phyloP scores from a whole-genome alignment of 2,113 vertebrate species.

The Hiodon tergisus region DNA sequence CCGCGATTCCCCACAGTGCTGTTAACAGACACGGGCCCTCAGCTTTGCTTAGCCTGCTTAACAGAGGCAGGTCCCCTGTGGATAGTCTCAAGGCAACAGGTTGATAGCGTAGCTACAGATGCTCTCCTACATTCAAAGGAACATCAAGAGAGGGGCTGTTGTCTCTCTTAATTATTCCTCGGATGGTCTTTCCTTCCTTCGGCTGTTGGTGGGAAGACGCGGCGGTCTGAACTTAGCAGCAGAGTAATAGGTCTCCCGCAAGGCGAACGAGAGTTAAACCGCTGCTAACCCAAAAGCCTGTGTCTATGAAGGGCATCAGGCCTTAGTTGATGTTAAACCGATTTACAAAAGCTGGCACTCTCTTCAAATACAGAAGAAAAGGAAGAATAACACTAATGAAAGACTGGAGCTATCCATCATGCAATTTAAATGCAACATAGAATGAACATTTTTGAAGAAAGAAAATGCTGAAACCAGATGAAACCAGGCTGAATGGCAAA shows the following conservation, averaged over 20 bases:
- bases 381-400: background rate
- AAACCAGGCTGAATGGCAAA: too few relatives aligned
- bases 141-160: background rate
- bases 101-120: background rate
- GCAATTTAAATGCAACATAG: background rate
- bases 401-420: background rate
- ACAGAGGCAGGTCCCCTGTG: background rate
- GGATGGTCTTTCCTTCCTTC: background rate
- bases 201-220: background rate
- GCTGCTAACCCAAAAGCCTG: too few relatives aligned
- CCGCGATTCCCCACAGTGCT: background rate
- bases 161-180: background rate
- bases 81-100: background rate
- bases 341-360: background rate
- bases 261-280: background rate
- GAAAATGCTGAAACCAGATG: too few relatives aligned
- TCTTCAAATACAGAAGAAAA: background rate
- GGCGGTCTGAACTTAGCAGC: background rate
- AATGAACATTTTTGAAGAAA: too few relatives aligned
- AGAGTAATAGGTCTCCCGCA: constrained; percentile 2
- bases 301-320: too few relatives aligned
- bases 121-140: background rate
- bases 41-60: background rate
- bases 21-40: background rate
- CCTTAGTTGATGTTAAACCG: background rate